phyloP scores from a whole-genome alignment of 2,113 vertebrate genomes.

The Etheostoma cragini region DNA sequence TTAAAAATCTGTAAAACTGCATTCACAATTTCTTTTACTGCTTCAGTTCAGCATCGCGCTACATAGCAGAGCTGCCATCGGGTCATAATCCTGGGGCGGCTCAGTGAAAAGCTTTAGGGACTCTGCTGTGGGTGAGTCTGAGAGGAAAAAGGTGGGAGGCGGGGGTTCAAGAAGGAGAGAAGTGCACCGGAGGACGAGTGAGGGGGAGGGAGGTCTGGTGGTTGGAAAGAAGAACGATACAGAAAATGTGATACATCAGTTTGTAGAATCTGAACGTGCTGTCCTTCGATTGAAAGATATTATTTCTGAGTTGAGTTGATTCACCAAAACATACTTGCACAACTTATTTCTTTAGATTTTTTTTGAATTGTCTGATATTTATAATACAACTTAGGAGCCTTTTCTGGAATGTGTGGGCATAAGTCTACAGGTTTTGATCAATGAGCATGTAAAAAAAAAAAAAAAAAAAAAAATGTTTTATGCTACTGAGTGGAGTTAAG shows the following conservation, averaged over 20 bases:
- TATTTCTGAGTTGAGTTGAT: background rate
- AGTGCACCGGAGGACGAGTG: constrained; percentile 29
- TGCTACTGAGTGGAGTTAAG: background rate
- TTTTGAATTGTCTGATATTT: background rate
- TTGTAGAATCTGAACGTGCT: background rate
- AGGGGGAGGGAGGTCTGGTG: constrained; percentile 59
- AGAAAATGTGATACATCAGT: constrained; percentile 4
- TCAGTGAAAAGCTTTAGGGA: constrained; percentile 32
- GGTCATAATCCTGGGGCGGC: constrained; percentile 42
- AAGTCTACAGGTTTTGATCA: background rate
- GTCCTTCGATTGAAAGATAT: background rate
- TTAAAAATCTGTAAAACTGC: background rate
- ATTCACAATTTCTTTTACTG: background rate
- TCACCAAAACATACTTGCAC: background rate
- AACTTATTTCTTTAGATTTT: background rate
- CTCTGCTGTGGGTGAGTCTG: constrained; percentile 42
- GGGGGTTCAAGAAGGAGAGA: constrained; percentile 29
- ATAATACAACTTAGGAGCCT: background rate
- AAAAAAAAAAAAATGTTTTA: too few relatives aligned
- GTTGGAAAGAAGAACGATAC: constrained; percentile 48
- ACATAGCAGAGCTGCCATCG: background rate
- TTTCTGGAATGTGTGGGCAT: background rate
- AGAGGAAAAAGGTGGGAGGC: constrained; percentile 48
- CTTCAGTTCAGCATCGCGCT: background rate
- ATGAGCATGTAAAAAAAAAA: too few relatives aligned